Evolutionary conservation across 2,888 invertebrate species (phyloP).

Genomic region (Phania funesta): DNA sequence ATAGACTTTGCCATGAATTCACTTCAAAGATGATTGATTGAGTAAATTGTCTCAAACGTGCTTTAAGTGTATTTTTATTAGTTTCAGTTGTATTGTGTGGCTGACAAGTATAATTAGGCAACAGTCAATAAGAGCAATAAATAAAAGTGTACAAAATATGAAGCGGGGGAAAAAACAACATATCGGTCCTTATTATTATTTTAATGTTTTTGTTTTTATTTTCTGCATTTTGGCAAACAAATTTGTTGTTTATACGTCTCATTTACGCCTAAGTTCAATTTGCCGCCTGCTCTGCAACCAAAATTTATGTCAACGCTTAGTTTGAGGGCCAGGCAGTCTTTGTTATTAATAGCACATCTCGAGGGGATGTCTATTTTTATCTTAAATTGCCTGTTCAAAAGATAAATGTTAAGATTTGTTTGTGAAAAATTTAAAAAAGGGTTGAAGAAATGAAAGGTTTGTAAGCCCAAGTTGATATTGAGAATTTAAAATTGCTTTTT

Average conservation of each 20-base stretch:
- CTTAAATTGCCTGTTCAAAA: too few species aligned
- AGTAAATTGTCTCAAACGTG: constrained; percentile 1
- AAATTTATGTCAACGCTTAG: neutral
- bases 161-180: neutral
- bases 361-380: too few species aligned
- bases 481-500: too few species aligned
- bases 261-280: neutral
- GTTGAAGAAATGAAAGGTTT: too few species aligned
- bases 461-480: too few species aligned
- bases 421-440: too few species aligned
- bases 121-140: neutral
- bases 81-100: neutral
- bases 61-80: neutral
- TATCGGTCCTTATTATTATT: neutral
- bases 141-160: neutral
- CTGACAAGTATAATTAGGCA: constrained; percentile 7
- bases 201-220: neutral
- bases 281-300: neutral
- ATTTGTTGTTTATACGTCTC: neutral
- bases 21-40: neutral
- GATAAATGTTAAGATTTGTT: too few species aligned
- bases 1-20: neutral
- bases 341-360: too few species aligned
- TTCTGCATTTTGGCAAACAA: neutral
- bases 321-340: too few species aligned